A percentile compares a stretch with the other conserved stretches of the same genome.
These are phyloP conservation scores for Melitaea cinxia DNA, from an alignment of 1,140 invertebrate genomes.

Conservation along the genomic window DNA sequence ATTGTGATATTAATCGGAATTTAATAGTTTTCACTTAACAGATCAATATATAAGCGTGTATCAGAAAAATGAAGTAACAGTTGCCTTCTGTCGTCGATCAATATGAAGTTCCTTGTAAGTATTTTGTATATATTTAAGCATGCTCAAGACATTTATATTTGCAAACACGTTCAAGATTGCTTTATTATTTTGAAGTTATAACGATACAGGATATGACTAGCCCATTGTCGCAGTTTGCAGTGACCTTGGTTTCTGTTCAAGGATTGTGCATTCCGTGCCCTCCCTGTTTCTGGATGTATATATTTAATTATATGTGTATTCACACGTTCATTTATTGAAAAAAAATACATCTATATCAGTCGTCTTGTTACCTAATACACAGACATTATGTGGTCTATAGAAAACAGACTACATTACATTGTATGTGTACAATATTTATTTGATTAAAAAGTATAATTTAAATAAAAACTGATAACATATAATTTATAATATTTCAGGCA, in stretches of 20 bases:
- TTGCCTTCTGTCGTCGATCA: neutral
- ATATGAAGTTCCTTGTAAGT: slow-evolving; percentile 38
- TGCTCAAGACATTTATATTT: too few species aligned
- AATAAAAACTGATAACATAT: too few species aligned
- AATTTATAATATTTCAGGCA: too few species aligned
- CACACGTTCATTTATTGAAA: neutral
- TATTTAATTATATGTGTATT: neutral
- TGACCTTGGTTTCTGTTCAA: too few species aligned
- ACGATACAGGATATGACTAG: too few species aligned
- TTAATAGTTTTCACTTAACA: slow-evolving; percentile 12
- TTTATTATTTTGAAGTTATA: too few species aligned
- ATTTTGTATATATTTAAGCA: neutral
- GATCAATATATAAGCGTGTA: slow-evolving; percentile 19
- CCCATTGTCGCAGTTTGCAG: too few species aligned
- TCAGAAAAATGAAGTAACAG: neutral
- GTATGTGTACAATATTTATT: too few species aligned
- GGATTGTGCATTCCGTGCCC: neutral
- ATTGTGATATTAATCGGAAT: slow-evolving; percentile 15
- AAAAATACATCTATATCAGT: neutral
- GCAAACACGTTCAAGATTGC: too few species aligned
- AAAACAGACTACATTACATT: too few species aligned
- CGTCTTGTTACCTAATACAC: too few species aligned
- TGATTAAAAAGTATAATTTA: neutral
- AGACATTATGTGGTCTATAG: too few species aligned
- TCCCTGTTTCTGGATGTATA: neutral